Conservation (phyloP, 2,888 invertebrate species). For the Polymixis lichenea region DNA sequence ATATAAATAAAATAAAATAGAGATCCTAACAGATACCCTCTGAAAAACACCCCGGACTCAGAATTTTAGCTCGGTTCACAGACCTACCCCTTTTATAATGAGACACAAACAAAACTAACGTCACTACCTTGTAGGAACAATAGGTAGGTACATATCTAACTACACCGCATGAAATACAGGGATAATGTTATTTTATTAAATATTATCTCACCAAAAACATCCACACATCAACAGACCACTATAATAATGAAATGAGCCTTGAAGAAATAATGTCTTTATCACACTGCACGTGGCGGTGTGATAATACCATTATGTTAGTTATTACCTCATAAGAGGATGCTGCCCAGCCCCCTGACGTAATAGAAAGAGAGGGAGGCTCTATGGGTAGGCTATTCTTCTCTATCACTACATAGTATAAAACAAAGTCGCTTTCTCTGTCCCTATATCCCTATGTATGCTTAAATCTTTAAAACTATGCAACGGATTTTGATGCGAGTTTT, state of each 20-base stretch:
- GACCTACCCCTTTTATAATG: not conserved
- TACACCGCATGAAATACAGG: not conserved
- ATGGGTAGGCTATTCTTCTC: not conserved
- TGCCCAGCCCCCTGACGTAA: constrained; percentile 5
- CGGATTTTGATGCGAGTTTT: too few species aligned
- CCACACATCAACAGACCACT: not conserved
- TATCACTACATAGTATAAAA: too few species aligned
- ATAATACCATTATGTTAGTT: constrained; percentile 37
- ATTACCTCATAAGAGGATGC: constrained; percentile 27
- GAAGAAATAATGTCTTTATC: constrained; percentile 26
- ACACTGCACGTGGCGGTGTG: constrained; percentile 29
- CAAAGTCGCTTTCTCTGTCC: too few species aligned
- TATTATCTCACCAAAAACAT: constrained; percentile 10
- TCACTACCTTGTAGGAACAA: not conserved
- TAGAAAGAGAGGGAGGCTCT: not conserved
- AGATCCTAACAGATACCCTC: not conserved
- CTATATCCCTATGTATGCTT: too few species aligned
- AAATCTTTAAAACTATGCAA: too few species aligned
- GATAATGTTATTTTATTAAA: not conserved
- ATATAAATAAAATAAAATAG: too few species aligned
- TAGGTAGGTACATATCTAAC: not conserved
- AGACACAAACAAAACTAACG: not conserved
- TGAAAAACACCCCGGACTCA: not conserved
- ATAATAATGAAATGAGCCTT: constrained; percentile 15
- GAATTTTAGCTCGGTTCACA: not conserved